Base-by-base conservation (phyloP, 37 sponge, comb jelly and placozoan species). In the Haliclona indistincta region DNA sequence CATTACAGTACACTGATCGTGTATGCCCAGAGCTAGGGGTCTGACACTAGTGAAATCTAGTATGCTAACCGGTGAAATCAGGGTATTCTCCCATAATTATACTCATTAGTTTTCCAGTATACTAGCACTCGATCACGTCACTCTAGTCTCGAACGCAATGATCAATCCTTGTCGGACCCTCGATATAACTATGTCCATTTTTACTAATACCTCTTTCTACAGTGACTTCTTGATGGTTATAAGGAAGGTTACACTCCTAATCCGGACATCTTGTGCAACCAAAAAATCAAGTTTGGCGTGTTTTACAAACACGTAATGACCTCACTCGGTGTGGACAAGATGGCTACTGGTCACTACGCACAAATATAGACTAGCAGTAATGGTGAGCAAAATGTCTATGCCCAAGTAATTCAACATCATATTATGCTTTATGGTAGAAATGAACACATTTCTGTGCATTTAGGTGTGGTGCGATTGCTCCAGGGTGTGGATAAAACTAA, bases 161-260 rank as follows among this genome's bases (percentile, higher is more conserved):
- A 30, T 17, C 11, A 49, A 30, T 49, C 19, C 3, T 22, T 37
- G 22, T 15, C 66, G 38, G 22, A 4, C 62, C 19, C 62, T 2
- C 35, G 35, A 3, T 63, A 28, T n/a, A n/a, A n/a, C n/a, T 60
- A 60, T n/a, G 10, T 19, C 52, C 52, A 49, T 19, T 49, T 11
- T 17, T 17, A 1, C 4, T 68, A 4, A 25, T 13, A 54, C 2
- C 56, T 38, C 37, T 6, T 23, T 30, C 47, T 72, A 43, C 67
- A 88, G 89, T 29, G 22, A 54, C 3, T 76, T 82, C 28, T 40
- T 91, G 40, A 49, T 43, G 76, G 8, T 17, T 84, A 82, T 45
- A 44, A 76, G 25, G 26, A 4, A n/a, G 92, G 92, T 8, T 33
- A 63, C 22, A 91, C n/a, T n/a, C n/a, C n/a, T n/a, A n/a, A n/a